phyloP scores from a whole-genome alignment of 2,113 vertebrate genomes.

The Myrmecobius fasciatus region DNA sequence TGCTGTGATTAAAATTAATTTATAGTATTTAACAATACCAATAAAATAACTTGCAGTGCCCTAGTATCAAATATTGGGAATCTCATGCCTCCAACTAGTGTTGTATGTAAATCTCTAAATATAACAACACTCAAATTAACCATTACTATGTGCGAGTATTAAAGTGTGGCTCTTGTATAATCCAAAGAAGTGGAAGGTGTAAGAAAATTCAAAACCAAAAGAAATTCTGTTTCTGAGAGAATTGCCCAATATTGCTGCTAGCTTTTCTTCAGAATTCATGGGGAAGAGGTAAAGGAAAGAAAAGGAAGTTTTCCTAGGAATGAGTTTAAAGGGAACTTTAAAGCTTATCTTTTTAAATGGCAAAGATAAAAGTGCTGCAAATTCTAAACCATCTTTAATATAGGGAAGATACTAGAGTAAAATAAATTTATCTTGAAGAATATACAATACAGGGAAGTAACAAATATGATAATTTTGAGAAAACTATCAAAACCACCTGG shows the following conservation, averaged over 20 bases:
- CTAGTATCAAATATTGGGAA: background rate
- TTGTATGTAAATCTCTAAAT: background rate
- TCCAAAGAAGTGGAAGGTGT: background rate
- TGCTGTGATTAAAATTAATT: constrained; percentile 12
- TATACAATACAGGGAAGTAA: background rate
- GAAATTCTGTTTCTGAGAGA: background rate
- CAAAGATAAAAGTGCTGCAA: background rate
- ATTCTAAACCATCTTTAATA: background rate
- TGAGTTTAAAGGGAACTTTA: background rate
- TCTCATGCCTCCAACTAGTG: background rate
- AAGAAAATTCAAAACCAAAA: background rate
- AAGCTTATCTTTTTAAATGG: background rate
- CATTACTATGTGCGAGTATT: background rate
- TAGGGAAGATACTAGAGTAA: background rate
- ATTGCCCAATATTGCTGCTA: background rate
- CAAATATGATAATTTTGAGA: background rate
- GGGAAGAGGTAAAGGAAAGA: background rate
- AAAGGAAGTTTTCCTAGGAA: background rate
- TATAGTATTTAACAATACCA: constrained; percentile 3
- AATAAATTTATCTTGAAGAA: background rate
- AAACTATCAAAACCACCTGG: background rate
- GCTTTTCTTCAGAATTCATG: background rate
- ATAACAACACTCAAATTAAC: background rate
- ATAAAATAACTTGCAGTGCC: background rate
- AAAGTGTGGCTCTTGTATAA: background rate